Conservation (phyloP, 2,797 vertebrate genomes). For the Scomberomorus guttatus region DNA sequence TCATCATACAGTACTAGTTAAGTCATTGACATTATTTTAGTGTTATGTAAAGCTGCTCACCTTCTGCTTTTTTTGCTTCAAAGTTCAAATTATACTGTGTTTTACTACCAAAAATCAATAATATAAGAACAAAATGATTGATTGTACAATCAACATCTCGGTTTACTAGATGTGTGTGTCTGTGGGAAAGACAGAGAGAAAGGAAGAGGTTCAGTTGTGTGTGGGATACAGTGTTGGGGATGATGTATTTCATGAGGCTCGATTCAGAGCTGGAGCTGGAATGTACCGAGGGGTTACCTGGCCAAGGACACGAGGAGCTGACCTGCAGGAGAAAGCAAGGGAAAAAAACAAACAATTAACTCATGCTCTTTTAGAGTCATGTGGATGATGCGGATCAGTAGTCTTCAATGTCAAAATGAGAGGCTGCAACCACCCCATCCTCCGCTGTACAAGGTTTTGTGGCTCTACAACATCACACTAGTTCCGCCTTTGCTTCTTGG, state of each 20-base stretch:
- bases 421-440: neutral
- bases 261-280: conserved; percentile 82
- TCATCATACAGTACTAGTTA: neutral
- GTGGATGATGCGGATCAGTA: no score
- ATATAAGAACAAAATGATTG: neutral
- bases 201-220: conserved; percentile 77
- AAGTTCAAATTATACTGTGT: neutral
- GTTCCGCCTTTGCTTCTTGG: no score
- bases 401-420: neutral
- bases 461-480: no score
- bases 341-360: conserved; percentile 86
- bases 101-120: conserved; percentile 6
- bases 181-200: conserved; percentile 67
- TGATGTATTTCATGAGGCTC: conserved; percentile 88
- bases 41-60: conserved; percentile 1
- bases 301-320: conserved; percentile 82
- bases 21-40: neutral
- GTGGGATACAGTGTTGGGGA: conserved; percentile 72
- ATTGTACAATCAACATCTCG: neutral
- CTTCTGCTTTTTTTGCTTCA: neutral
- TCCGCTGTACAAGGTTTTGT: neutral
- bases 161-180: neutral
- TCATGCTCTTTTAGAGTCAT: conserved; percentile 78
- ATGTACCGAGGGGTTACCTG: conserved; percentile 75
- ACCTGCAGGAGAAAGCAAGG: conserved; percentile 65